A percentile compares a stretch with the other conserved stretches of the same genome.
Evolutionary conservation across 2,113 vertebrate genomes (phyloP).

Genomic region (Colius striatus): DNA sequence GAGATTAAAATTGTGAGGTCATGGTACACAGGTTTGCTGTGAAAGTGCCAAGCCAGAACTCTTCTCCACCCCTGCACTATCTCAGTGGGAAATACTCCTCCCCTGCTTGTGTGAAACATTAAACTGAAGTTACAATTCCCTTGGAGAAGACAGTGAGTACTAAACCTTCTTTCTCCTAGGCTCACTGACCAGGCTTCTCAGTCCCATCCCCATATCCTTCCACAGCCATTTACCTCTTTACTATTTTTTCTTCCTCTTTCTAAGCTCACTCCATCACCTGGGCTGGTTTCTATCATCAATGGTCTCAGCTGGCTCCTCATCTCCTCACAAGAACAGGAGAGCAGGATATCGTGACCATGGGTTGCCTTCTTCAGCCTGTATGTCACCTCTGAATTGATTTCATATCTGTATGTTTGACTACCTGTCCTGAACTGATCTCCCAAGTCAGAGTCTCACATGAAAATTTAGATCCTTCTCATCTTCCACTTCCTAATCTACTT

Average conservation of each 20-base stretch:
- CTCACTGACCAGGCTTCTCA: not conserved
- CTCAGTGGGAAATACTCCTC: not conserved
- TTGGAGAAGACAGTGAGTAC: not conserved
- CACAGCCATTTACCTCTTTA: not conserved
- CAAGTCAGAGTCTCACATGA: not conserved
- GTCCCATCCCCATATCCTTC: not conserved
- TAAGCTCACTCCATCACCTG: not conserved
- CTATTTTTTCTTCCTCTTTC: not conserved
- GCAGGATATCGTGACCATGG: not conserved
- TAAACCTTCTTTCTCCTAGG: not conserved
- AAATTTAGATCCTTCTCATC: not conserved
- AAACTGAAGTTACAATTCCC: not conserved
- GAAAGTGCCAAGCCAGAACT: not conserved
- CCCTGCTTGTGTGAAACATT: not conserved
- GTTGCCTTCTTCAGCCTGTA: not conserved
- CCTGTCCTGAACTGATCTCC: not conserved
- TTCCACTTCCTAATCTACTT: not conserved
- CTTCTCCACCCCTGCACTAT: not conserved
- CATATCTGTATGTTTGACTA: not conserved
- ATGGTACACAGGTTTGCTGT: not conserved
- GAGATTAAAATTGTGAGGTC: not conserved
- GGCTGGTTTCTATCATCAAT: not conserved
- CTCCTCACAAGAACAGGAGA: not conserved
- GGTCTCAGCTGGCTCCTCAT: not conserved
- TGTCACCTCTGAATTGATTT: not conserved